Evolutionary conservation across 2,888 invertebrate species (phyloP).

Genomic region (Xestia c-nigrum): DNA sequence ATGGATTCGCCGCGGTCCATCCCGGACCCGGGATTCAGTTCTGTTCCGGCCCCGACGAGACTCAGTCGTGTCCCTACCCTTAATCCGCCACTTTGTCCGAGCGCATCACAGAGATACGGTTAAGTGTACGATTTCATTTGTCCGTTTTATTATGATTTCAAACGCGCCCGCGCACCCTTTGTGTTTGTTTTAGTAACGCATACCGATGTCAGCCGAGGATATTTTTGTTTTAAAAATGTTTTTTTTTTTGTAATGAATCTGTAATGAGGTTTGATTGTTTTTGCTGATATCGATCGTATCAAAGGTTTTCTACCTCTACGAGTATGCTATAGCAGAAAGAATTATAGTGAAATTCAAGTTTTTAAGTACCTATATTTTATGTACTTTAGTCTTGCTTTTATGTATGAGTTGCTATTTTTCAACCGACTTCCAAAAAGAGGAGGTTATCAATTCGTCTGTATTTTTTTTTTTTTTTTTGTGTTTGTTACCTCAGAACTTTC

Average conservation of each 20-base stretch:
- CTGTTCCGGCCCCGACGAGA: too few species aligned
- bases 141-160: constrained; percentile 77
- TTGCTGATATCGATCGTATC: background rate
- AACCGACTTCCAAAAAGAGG: too few species aligned
- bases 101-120: constrained; percentile 74
- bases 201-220: constrained; percentile 51
- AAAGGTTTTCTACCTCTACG: background rate
- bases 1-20: too few species aligned
- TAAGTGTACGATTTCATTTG: constrained; percentile 83
- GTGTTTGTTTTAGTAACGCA: constrained; percentile 63
- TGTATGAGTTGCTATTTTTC: too few species aligned
- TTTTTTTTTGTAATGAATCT: constrained; percentile 29
- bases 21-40: too few species aligned
- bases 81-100: constrained; percentile 71
- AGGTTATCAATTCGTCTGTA: too few species aligned
- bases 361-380: too few species aligned
- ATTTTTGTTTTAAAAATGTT: constrained; percentile 57
- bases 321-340: background rate
- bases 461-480: too few species aligned
- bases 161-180: constrained; percentile 68
- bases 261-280: constrained; percentile 23
- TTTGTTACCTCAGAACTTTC: too few species aligned
- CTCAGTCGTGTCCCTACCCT: too few species aligned
- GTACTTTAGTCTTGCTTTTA: background rate
- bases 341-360: background rate